Evolutionary conservation across 2,113 vertebrate species (phyloP), one percentile per base, ranked within the genome.

Genomic region (Scytalopus superciliaris): DNA sequence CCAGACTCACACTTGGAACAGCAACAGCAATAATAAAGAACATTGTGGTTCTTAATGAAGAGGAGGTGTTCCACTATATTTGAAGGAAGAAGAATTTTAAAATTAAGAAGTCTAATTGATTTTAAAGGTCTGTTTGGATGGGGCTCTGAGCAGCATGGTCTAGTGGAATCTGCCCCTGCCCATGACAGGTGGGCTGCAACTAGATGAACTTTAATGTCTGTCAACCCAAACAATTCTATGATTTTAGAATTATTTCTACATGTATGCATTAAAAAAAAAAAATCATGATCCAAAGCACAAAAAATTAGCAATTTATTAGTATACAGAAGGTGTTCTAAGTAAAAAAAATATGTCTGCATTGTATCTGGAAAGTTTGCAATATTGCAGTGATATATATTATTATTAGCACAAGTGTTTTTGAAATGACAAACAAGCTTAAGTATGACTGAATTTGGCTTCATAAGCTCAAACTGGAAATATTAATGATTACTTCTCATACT

Each of bases 41-140:
- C 5, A 14, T 2, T 27, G 15, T 40, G 12, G 12, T 6, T 73
- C 16, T 56, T 77, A 66, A 64, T 1, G 50, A 68, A 79, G 28
- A 63, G 2, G 4, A 57, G 4, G 2, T 3, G 1, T n/a, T 11
- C 2, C 4, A 13, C 14, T 82, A 6, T 57, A 67, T 53, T 37
- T 66, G 30, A 45, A 62, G 6, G 17, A 45, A 83, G 31, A 62
- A 57, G 14, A 35, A 52, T 66, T 80, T 76, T 79, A 11, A 75
- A 44, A 49, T 66, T 55, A 55, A 37, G 33, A 68, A 5, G 5
- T 47, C 37, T 35, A 52, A 14, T 40, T 73, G 10, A 60, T 66
- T 93, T 84, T n/a, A 59, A 67, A 74, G 22, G 14, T 3, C 37
- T 10, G 2, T 59, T 74, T 81, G 22, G 3, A 28, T 16, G 14